Evolutionary conservation across 2,888 invertebrate species (phyloP).

Genomic region (Scelioninae gen. 2): DNA sequence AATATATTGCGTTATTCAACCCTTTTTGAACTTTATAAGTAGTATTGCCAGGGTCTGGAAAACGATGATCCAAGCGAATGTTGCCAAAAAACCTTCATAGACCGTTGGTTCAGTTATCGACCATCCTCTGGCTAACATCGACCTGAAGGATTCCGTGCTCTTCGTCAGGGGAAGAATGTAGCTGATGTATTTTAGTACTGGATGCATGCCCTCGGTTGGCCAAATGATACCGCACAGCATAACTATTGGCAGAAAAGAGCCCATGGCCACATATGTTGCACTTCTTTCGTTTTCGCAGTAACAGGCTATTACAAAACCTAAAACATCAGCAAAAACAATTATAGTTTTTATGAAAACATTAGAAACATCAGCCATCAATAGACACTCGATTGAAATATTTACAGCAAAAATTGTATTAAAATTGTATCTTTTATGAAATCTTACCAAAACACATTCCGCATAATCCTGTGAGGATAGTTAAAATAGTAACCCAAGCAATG

Average conservation of each 20-base stretch:
- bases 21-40: constrained; percentile 89
- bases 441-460: constrained; percentile 96
- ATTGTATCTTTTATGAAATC: too few relatives aligned
- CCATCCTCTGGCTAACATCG: constrained; percentile 91
- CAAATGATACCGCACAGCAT: constrained; percentile 94
- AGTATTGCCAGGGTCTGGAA: constrained; percentile 85
- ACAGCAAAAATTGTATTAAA: too few relatives aligned
- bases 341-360: too few relatives aligned
- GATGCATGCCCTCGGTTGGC: constrained; percentile 96
- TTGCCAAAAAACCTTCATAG: constrained; percentile 88
- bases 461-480: constrained; percentile 89
- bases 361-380: too few relatives aligned
- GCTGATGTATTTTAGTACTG: constrained; percentile 82
- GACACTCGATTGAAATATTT: too few relatives aligned
- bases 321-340: constrained; percentile 14
- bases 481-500: constrained; percentile 82
- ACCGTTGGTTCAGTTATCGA: constrained; percentile 82
- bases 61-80: constrained; percentile 86
- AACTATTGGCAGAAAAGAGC: constrained; percentile 90
- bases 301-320: constrained; percentile 89
- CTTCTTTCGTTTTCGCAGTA: constrained; percentile 88
- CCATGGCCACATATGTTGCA: constrained; percentile 90
- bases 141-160: constrained; percentile 88
- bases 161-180: constrained; percentile 89
- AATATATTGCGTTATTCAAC: constrained; percentile 74